Base-by-base conservation (phyloP, 2,888 invertebrate species). In the Leuctra nigra region DNA sequence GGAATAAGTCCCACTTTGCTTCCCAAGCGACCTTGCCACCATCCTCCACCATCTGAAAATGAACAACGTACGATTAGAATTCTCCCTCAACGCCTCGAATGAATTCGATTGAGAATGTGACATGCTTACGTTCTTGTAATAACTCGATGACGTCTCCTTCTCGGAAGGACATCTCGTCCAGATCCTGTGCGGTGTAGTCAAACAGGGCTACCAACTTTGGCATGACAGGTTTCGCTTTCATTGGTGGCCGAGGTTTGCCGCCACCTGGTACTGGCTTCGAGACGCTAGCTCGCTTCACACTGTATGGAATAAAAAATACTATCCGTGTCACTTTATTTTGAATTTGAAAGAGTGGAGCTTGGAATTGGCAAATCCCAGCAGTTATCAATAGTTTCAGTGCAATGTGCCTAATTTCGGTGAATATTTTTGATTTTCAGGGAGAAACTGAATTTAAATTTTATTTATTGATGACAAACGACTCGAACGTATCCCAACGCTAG, bases 1-100 rank as follows among this genome's bases (percentile, higher is more conserved):
- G 84, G 84, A 63, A 84, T 81, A 4, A 84, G 72, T 6, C 84
- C 84, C 58, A 77, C 75, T 62, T 75, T 76, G 3, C 77, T 78
- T 54, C 73, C 70, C 18, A 80, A 64, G 63, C 73, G 73, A 38
- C 84, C 83, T 39, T 73, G 73, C 84, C 84, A 84, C 84, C 84
- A 84, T n/a, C 84, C 84, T 16, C 78, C 77, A 25, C 77, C 75
- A 68, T 83, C 83, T 83, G 69, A 52, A 71, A 68, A 13, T 25
- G 6, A 4, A 14, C 16, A 38, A 7, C 4, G 14, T 38, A n/a
- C n/a, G n/a, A n/a, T n/a, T n/a, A n/a, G n/a, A n/a, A n/a, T n/a
- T n/a, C n/a, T n/a, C n/a, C n/a, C n/a, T n/a, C n/a, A n/a, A n/a
- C n/a, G n/a, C n/a, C n/a, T n/a, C n/a, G n/a, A n/a, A n/a, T n/a